A percentile compares a stretch with the other conserved stretches of the same genome.
These are phyloP conservation scores for Myiozetetes cayanensis DNA, from an alignment of 2,113 vertebrate genomes.

Conservation along the genomic window DNA sequence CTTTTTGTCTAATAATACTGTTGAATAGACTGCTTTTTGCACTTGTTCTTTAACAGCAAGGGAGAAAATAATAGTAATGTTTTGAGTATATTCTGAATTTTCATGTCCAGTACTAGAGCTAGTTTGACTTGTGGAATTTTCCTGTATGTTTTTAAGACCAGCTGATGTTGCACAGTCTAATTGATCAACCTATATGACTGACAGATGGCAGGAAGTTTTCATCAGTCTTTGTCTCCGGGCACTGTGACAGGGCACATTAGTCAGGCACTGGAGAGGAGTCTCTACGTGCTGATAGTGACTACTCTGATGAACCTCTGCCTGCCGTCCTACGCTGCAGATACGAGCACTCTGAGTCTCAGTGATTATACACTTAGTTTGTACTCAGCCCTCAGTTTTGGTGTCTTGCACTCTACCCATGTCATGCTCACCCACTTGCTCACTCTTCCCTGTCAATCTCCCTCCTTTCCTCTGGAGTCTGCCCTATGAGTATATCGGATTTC, in stretches of 20 bases:
- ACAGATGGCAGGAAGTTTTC: neutral
- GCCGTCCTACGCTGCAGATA: neutral
- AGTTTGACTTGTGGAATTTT: neutral
- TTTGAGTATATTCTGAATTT: neutral
- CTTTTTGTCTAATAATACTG: neutral
- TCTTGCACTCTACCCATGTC: neutral
- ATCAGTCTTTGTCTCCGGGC: neutral
- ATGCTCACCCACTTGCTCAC: neutral
- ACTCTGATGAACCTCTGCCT: neutral
- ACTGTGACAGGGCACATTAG: neutral
- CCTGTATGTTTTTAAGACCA: neutral
- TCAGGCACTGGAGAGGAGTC: neutral
- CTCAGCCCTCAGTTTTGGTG: neutral
- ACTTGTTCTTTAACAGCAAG: neutral
- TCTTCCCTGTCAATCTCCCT: neutral
- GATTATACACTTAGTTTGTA: neutral
- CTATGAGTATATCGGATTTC: neutral
- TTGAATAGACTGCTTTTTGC: neutral
- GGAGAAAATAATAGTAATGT: neutral
- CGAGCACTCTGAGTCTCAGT: neutral
- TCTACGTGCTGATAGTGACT: neutral
- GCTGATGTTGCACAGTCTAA: neutral
- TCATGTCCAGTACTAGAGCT: neutral
- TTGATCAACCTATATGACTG: neutral
- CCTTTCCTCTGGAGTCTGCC: neutral